Evolutionary conservation across 2,888 invertebrate genomes (phyloP), one percentile per base, ranked within the genome.

Genomic region (Lithosia quadra): DNA sequence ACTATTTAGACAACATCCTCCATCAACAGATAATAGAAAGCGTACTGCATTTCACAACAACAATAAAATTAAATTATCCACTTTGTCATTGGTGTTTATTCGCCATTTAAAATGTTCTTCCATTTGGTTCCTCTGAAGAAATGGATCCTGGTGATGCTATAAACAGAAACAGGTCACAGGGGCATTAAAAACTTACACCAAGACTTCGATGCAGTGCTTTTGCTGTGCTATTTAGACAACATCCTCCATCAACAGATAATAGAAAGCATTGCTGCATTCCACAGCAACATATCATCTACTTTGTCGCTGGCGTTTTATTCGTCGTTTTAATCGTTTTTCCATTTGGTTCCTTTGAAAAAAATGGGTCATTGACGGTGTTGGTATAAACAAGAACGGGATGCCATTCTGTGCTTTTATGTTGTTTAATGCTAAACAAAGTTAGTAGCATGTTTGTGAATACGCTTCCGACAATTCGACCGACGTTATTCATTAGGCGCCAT

Each of bases 381-480:
- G 39, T 60, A 18, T 60, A 60, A 60, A 60, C 49, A 62, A 28
- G n/a, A 53, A 33, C 28, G 33, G 49, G 62, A 49, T 63, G 33
- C 21, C 28, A 62, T 49, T 21, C 7, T 5, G 22, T 15, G 8
- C 34, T 63, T 55, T 53, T 9, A 22, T 22, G 33, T 34, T 63
- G 21, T 33, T 22, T 63, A 63, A 63, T 36, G n/a, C 22, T 21
- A 56, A 18, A 62, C 43, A 28, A 28, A 62, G 49, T 49, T 11
- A 15, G 56, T 18, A 56, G 56, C 24, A 56, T 63, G 63, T 56
- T 36, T 36, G 55, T 58, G 33, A 53, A 43, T 53, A 36, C 53
- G 34, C 53, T 66, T 66, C 61, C 36, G 59, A 28, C 66, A 60
- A 34, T 24, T 55, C 24, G 58, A 24, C 60, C 36, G 36, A 22